These are phyloP conservation scores for Eretmochelys imbricata DNA, from an alignment of 2,113 vertebrate genomes.

Conservation along the genomic window DNA sequence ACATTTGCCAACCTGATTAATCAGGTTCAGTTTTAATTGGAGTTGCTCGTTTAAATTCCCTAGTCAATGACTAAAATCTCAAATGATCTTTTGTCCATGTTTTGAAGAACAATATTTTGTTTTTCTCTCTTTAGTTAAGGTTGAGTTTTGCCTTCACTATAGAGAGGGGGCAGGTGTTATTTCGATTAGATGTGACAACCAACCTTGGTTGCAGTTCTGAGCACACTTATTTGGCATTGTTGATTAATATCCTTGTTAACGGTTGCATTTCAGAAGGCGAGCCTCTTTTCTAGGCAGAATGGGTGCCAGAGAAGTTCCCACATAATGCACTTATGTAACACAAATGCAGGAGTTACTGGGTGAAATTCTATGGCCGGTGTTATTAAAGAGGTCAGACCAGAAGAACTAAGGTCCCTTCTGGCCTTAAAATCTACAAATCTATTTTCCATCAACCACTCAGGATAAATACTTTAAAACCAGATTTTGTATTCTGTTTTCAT, in stretches of 20 bases:
- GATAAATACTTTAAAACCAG: neutral
- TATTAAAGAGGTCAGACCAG: neutral
- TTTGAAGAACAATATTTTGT: neutral
- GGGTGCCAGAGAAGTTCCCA: neutral
- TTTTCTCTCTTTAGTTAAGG: neutral
- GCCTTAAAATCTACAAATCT: neutral
- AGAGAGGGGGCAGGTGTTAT: neutral
- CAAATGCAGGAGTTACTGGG: neutral
- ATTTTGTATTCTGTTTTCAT: neutral
- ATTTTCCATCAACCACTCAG: neutral
- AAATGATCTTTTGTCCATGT: neutral
- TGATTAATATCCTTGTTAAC: neutral
- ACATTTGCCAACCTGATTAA: neutral
- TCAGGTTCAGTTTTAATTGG: neutral
- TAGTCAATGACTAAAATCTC: neutral
- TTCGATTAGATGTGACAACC: neutral
- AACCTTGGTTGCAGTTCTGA: neutral
- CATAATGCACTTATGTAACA: neutral
- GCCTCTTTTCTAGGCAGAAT: neutral
- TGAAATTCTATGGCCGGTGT: neutral
- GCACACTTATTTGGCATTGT: neutral
- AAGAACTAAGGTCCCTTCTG: neutral
- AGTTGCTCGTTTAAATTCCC: neutral
- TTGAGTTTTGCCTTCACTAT: neutral
- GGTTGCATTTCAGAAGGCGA: neutral